phyloP scores from a whole-genome alignment of 92 coral and sea anemone genomes.

The Siderastrea radians region DNA sequence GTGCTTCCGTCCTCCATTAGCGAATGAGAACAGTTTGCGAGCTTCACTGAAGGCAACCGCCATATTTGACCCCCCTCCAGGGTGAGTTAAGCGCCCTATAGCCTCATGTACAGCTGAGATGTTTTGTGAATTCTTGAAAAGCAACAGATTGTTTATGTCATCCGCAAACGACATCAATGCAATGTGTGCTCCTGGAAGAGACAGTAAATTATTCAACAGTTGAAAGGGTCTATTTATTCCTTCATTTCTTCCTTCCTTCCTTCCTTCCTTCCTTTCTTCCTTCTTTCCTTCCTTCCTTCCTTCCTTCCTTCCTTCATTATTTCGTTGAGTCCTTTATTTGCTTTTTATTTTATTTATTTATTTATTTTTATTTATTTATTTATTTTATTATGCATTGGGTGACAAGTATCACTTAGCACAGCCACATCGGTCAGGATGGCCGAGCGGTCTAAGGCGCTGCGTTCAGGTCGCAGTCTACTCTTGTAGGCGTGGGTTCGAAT shows the following conservation, averaged over 20 bases:
- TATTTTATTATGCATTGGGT: no score
- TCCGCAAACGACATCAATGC: constrained; percentile 37
- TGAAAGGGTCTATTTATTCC: no score
- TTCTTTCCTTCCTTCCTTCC: no score
- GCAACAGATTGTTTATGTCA: background rate
- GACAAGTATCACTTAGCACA: no score
- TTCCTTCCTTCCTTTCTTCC: no score
- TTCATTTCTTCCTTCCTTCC: no score
- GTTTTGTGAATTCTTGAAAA: constrained; percentile 24
- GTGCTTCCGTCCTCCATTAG: constrained; percentile 20
- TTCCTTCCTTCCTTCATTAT: no score
- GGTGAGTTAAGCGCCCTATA: constrained; percentile 6
- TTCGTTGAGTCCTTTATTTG: no score
- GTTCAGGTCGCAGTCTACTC: constrained; percentile 99
- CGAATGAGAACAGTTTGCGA: constrained; percentile 5
- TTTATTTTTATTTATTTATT: no score
- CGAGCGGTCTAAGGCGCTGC: constrained; percentile 99
- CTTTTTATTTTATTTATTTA: no score
- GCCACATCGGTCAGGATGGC: constrained; percentile 90
- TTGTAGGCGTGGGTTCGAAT: constrained; percentile 99
- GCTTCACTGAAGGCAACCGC: constrained; percentile 16
- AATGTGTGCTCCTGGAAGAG: constrained; percentile 26
- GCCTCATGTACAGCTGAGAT: constrained; percentile 11
- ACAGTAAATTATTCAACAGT: background rate
- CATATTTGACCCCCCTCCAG: constrained; percentile 55